Base-by-base conservation (phyloP, 2,113 vertebrate species). In the Tyrannus savana region DNA sequence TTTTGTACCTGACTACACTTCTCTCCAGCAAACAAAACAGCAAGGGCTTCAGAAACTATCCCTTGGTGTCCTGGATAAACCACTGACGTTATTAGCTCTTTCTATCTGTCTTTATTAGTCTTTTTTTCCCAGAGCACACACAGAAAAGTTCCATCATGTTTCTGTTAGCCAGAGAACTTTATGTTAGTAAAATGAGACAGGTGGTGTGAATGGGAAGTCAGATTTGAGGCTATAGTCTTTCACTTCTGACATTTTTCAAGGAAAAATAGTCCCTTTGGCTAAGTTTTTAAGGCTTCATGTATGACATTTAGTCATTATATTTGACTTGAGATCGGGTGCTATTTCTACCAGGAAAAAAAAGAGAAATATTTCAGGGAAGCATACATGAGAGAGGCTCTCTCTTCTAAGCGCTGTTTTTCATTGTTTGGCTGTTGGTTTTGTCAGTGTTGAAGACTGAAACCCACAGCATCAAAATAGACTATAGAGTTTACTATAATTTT, bases 291-390 rank as follows among this genome's bases (percentile, higher is more conserved):
- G 2, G 47, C 64, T 93, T 95, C 76, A 75, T 77, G 60, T 94
- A 67, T 94, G 96, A 96, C 92, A 94, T 92, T 96, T 95, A 94
- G 85, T 94, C 92, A 93, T 93, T 90, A 93, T 89, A 64, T 92
- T 92, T 96, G 83, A 92, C 80, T 93, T 56, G 25, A 95, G 85
- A 87, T 71, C 72, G 73, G 80, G 64, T 93, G 85, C 23, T 90
- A 90, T 80, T 96, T 81, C 88, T 81, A 78, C 23, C 7, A 56
- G 14, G 11, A 41, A 68, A 87, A 73, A 84, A 91, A 84, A 77
- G 27, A 75, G 7, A 93, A 94, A 89, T 81, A 55, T 60, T 64
- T 90, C 82, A 96, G 60, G 9, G 31, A 90, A 92, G 37, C 25
- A 77, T 78, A 49, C 21, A 46, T 49, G 28, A 49, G n/a, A 92